A percentile compares a stretch with the other conserved stretches of the same genome.
Conservation (phyloP, 2,888 invertebrate genomes). For the Sinelater perroti region DNA sequence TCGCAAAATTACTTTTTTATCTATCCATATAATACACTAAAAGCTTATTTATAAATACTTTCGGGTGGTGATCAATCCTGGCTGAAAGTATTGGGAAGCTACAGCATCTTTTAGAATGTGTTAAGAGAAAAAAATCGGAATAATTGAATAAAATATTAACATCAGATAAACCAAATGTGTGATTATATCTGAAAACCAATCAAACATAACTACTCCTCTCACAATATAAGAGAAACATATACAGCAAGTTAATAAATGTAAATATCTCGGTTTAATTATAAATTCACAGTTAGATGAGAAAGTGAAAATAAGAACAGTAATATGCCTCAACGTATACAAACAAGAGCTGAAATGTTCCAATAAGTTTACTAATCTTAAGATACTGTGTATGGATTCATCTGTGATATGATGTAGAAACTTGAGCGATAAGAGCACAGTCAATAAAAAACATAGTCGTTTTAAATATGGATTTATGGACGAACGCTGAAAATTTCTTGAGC, state of each 20-base stretch:
- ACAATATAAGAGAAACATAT: neutral
- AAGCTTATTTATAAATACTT: too few species aligned
- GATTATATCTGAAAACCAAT: neutral
- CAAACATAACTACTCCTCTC: neutral
- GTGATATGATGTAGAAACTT: neutral
- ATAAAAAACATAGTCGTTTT: neutral
- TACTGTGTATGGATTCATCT: neutral
- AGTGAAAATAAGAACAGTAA: neutral
- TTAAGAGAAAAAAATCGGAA: too few species aligned
- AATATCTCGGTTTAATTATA: neutral
- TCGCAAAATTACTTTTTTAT: too few species aligned
- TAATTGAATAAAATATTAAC: too few species aligned
- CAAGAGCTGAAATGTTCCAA: too few species aligned
- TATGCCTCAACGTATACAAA: neutral
- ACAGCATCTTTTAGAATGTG: too few species aligned
- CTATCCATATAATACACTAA: too few species aligned
- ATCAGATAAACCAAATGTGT: neutral
- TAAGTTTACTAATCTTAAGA: neutral
- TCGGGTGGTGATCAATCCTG: too few species aligned
- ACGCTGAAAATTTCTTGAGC: neutral
- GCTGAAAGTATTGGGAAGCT: too few species aligned
- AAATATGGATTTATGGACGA: neutral
- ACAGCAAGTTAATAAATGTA: neutral
- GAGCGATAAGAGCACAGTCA: neutral
- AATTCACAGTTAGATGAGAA: too few species aligned